Conservation (phyloP, 2,888 invertebrate species). For the Cistogaster globosa region DNA sequence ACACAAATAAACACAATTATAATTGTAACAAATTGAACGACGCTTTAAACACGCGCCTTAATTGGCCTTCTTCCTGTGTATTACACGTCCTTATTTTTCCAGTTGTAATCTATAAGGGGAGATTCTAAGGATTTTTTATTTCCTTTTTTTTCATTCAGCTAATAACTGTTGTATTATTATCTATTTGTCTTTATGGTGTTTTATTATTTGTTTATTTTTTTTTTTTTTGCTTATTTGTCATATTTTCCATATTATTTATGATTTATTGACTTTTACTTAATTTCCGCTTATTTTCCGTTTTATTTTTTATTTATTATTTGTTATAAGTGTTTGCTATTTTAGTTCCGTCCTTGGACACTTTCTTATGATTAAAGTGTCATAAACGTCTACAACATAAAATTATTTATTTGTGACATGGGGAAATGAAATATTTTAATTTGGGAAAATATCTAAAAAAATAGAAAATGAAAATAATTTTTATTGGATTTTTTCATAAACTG, state of each 20-base stretch:
- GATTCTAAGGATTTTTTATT: conserved; percentile 39
- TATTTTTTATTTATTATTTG: neutral
- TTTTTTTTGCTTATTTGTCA: conserved; percentile 53
- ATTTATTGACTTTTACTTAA: conserved; percentile 80
- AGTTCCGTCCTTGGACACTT: conserved; percentile 1
- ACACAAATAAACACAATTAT: conserved; percentile 73
- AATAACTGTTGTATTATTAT: conserved; percentile 60
- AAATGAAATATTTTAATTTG: neutral
- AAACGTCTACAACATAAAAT: conserved; percentile 26
- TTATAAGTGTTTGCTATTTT: conserved; percentile 31
- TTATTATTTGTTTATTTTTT: conserved; percentile 49
- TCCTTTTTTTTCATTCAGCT: conserved; percentile 22
- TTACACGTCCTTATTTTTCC: conserved; percentile 36
- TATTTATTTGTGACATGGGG: neutral
- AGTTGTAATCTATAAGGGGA: conserved; percentile 34
- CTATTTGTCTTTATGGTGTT: conserved; percentile 62
- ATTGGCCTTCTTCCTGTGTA: conserved; percentile 72
- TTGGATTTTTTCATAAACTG: too few relatives aligned
- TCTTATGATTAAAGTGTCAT: conserved; percentile 44
- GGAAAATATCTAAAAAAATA: neutral
- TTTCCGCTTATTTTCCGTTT: conserved; percentile 76
- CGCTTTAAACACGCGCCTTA: conserved; percentile 81
- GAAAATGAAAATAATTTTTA: neutral
- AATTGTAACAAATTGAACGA: conserved; percentile 83
- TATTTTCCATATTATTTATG: conserved; percentile 75